phyloP scores from a whole-genome alignment of 2,888 invertebrate species.

The Brenthis hecate region DNA sequence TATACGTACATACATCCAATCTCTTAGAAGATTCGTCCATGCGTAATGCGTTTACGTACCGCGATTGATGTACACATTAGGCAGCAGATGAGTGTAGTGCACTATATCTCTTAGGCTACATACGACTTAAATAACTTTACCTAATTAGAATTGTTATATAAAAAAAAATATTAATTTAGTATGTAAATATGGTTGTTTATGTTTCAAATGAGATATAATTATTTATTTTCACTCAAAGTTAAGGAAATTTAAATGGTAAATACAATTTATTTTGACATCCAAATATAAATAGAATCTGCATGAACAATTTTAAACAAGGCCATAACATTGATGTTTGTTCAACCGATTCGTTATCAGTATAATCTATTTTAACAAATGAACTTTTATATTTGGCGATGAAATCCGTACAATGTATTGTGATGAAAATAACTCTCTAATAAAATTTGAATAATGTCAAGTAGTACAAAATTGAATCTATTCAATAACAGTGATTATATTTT shows the following conservation, averaged over 20 bases:
- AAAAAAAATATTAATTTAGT: neutral
- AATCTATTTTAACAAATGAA: slow-evolving; percentile 34
- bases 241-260: slow-evolving; percentile 13
- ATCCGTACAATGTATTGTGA: slow-evolving; percentile 14
- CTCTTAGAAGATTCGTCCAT: neutral
- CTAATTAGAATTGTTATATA: too few species aligned
- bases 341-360: slow-evolving; percentile 33
- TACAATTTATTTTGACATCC: slow-evolving; percentile 14
- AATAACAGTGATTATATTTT: slow-evolving; percentile 6
- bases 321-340: slow-evolving; percentile 27
- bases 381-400: neutral
- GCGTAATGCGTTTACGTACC: neutral
- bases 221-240: slow-evolving; percentile 5
- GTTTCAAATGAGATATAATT: neutral
- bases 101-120: too few species aligned
- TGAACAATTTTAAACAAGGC: slow-evolving; percentile 19
- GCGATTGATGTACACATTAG: neutral
- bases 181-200: neutral
- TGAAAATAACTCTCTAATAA: slow-evolving; percentile 16
- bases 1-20: neutral
- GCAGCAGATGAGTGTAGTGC: neutral
- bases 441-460: slow-evolving; percentile 13
- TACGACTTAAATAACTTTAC: too few species aligned
- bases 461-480: slow-evolving; percentile 12
- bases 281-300: slow-evolving; percentile 18